These are phyloP conservation scores for Ectropis grisescens DNA, from an alignment of 1,140 invertebrate species.

Conservation along the genomic window DNA sequence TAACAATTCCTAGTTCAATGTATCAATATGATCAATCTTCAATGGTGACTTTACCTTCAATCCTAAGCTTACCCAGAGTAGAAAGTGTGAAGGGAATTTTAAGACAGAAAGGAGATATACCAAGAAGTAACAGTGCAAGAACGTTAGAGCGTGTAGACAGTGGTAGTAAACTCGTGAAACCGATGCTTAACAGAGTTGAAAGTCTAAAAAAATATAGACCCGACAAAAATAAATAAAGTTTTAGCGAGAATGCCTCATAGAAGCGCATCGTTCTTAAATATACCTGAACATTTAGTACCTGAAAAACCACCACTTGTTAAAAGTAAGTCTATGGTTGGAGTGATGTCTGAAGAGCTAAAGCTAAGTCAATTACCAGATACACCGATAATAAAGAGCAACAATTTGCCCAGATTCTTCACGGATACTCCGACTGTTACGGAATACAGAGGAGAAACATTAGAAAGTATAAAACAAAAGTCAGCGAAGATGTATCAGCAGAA, in stretches of 20 bases:
- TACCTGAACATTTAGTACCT: conserved; percentile 49
- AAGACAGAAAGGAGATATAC: conserved; percentile 21
- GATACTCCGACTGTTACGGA: conserved; percentile 52
- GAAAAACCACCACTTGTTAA: conserved; percentile 51
- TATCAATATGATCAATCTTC: conserved; percentile 55
- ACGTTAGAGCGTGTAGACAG: conserved; percentile 49
- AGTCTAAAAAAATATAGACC: conserved; percentile 60
- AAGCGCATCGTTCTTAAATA: conserved; percentile 64
- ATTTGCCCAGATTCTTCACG: conserved; percentile 63
- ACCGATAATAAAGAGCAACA: conserved; percentile 61
- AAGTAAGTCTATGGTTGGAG: conserved; percentile 52
- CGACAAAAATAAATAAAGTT: conserved; percentile 54
- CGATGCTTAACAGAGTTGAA: conserved; percentile 49
- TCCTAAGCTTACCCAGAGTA: conserved; percentile 43
- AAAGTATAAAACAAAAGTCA: conserved; percentile 55
- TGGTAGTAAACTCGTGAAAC: conserved; percentile 27
- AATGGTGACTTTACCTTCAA: conserved; percentile 32
- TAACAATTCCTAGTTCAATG: conserved; percentile 36
- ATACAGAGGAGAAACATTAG: conserved; percentile 57
- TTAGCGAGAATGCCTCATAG: conserved; percentile 57
- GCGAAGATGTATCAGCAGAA: conserved; percentile 48
- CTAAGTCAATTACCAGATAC: conserved; percentile 60
- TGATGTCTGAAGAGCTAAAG: conserved; percentile 42
- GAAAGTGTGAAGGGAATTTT: conserved; percentile 61
- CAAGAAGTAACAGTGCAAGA: conserved; percentile 43